A percentile compares a stretch with the other conserved stretches of the same genome.
phyloP scores from a whole-genome alignment of 2,797 vertebrate genomes.

The Notolepis coatsorum region DNA sequence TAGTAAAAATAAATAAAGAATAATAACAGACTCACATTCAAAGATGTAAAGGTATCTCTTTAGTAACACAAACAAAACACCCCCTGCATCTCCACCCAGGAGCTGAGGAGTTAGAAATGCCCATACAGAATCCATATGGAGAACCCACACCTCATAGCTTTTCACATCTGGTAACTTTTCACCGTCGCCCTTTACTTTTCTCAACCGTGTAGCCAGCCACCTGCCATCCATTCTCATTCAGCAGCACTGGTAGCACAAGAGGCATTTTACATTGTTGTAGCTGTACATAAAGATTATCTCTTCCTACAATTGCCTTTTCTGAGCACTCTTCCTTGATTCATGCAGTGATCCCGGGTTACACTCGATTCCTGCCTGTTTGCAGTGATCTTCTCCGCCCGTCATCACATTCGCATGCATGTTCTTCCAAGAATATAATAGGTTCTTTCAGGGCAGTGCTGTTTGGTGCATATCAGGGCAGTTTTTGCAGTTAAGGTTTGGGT shows the following conservation, averaged over 20 bases:
- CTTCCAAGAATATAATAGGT: neutral
- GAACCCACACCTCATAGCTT: neutral
- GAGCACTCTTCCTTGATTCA: neutral
- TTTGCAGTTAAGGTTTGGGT: too few relatives aligned
- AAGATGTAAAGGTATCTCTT: too few relatives aligned
- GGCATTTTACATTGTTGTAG: neutral
- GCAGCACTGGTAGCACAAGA: constrained; percentile 33
- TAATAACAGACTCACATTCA: too few relatives aligned
- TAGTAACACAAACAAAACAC: too few relatives aligned
- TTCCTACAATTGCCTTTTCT: constrained; percentile 23
- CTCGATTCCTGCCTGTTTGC: constrained; percentile 6
- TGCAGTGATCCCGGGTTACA: constrained; percentile 15
- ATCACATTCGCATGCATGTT: neutral
- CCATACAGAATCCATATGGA: too few relatives aligned
- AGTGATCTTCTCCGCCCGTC: constrained; percentile 21
- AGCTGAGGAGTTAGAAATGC: neutral
- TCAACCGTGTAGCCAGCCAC: neutral
- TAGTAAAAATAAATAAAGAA: too few relatives aligned
- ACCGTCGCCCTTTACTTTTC: neutral
- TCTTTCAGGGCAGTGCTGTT: constrained; percentile 18
- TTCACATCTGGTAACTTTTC: neutral
- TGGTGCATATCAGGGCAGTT: neutral
- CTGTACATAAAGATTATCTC: constrained; percentile 5
- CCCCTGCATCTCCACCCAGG: neutral
- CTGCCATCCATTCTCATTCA: neutral